phyloP scores from a whole-genome alignment of 92 coral and sea anemone genomes.

The Epizoanthus scotinus region DNA sequence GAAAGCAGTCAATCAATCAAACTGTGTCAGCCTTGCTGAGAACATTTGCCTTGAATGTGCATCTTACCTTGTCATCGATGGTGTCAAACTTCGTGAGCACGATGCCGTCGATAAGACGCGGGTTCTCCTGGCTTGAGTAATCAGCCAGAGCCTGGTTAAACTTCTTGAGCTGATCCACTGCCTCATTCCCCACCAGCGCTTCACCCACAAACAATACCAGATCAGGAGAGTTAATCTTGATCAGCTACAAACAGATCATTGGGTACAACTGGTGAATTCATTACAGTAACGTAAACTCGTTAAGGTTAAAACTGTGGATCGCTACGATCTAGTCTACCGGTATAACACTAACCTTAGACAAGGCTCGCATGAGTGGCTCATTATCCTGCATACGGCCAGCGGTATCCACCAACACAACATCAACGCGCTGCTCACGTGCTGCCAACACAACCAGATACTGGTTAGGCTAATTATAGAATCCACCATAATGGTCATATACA shows the following conservation, averaged over 20 bases:
- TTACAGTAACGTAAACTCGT: too few relatives aligned
- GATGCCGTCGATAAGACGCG: constrained; percentile 96
- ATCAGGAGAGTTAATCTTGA: constrained; percentile 91
- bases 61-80: constrained; percentile 93
- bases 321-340: too few relatives aligned
- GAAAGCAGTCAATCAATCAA: too few relatives aligned
- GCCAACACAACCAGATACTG: background rate
- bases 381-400: constrained; percentile 99
- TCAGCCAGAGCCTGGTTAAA: constrained; percentile 98
- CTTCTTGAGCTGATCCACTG: constrained; percentile 93
- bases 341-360: constrained; percentile 77
- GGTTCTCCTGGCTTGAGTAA: constrained; percentile 86
- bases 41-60: too few relatives aligned
- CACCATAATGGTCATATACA: background rate
- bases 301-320: too few relatives aligned
- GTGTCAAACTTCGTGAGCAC: constrained; percentile 97
- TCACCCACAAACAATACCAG: constrained; percentile 98
- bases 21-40: too few relatives aligned
- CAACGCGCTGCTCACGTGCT: constrained; percentile 98
- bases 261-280: too few relatives aligned
- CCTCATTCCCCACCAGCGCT: constrained; percentile 97
- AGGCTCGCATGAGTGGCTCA: constrained; percentile 96
- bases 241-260: constrained; percentile 60
- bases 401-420: constrained; percentile 96
- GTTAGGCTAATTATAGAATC: too few relatives aligned